These are phyloP conservation scores for Volucella zonaria DNA, from an alignment of 2,888 invertebrate species.

Conservation along the genomic window DNA sequence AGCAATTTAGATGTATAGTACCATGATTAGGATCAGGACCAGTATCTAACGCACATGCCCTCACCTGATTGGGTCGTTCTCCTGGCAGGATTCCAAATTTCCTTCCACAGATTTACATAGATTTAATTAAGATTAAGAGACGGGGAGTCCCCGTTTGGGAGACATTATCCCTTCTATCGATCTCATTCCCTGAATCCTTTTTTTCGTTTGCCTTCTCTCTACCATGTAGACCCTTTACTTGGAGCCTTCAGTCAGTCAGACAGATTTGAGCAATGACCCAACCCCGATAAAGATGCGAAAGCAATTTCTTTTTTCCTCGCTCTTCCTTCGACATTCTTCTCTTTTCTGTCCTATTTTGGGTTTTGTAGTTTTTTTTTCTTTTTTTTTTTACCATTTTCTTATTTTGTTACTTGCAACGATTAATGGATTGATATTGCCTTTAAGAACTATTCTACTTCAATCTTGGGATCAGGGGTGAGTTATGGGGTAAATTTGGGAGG, in stretches of 20 bases:
- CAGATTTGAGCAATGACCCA: slow-evolving; percentile 54
- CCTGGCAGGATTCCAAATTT: neutral
- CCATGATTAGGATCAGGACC: slow-evolving; percentile 24
- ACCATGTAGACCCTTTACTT: neutral
- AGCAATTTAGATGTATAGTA: slow-evolving; percentile 46
- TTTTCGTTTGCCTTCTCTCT: slow-evolving; percentile 12
- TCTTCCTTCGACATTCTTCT: neutral
- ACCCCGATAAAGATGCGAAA: slow-evolving; percentile 63
- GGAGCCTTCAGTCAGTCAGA: slow-evolving; percentile 19
- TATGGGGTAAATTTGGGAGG: slow-evolving; percentile 9
- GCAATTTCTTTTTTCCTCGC: slow-evolving; percentile 50
- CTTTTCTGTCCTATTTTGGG: neutral
- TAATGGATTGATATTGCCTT: slow-evolving; percentile 57
- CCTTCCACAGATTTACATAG: slow-evolving; percentile 65
- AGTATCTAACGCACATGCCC: slow-evolving; percentile 39
- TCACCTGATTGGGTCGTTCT: slow-evolving; percentile 58
- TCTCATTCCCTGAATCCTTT: slow-evolving; percentile 49
- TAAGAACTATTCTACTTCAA: slow-evolving; percentile 30
- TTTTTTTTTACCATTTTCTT: slow-evolving; percentile 11
- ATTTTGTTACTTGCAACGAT: slow-evolving; percentile 47
- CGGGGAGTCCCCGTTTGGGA: slow-evolving; percentile 36
- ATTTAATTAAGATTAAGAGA: slow-evolving; percentile 72
- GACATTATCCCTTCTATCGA: slow-evolving; percentile 62
- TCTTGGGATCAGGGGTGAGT: slow-evolving; percentile 34
- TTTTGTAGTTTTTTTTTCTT: too few relatives aligned